Conservation (phyloP, 2,797 vertebrate genomes). For the Pseudomugil gertrudae region DNA sequence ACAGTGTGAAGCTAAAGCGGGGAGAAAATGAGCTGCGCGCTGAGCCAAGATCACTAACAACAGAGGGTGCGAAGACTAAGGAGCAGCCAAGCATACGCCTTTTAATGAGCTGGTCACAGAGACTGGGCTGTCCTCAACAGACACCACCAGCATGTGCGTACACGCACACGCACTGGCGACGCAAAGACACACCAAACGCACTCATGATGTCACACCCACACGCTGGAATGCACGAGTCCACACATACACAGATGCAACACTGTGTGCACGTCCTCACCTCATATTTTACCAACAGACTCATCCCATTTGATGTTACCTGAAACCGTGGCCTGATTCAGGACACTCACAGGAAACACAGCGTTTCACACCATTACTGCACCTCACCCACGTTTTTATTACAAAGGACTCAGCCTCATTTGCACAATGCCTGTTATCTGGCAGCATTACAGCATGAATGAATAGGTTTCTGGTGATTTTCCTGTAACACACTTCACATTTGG, state of each 20-base stretch:
- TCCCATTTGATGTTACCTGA: constrained; percentile 35
- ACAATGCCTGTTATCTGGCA: constrained; percentile 57
- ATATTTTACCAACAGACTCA: constrained; percentile 35
- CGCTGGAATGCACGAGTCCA: constrained; percentile 34
- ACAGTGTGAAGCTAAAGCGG: constrained; percentile 26
- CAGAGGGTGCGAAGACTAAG: constrained; percentile 51
- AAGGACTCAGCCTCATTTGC: constrained; percentile 57
- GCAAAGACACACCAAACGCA: constrained; percentile 35
- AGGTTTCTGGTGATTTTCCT: constrained; percentile 58
- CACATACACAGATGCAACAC: constrained; percentile 32
- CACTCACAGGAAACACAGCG: constrained; percentile 27
- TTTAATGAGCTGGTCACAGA: constrained; percentile 80
- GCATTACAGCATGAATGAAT: constrained; percentile 46
- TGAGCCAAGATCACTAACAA: constrained; percentile 56
- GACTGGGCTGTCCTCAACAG: constrained; percentile 63
- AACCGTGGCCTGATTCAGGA: constrained; percentile 64
- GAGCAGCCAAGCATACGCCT: constrained; percentile 71
- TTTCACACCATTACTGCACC: constrained; percentile 14
- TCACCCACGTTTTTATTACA: constrained; percentile 41
- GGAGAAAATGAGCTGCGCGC: constrained; percentile 23
- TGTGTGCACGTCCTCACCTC: constrained; percentile 47
- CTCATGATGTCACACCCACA: constrained; percentile 43
- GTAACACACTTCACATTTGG: constrained; percentile 35
- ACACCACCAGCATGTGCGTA: constrained; percentile 43
- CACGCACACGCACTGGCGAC: constrained; percentile 22